Conservation (phyloP, 2,113 vertebrate genomes). For the Mus spicilegus region DNA sequence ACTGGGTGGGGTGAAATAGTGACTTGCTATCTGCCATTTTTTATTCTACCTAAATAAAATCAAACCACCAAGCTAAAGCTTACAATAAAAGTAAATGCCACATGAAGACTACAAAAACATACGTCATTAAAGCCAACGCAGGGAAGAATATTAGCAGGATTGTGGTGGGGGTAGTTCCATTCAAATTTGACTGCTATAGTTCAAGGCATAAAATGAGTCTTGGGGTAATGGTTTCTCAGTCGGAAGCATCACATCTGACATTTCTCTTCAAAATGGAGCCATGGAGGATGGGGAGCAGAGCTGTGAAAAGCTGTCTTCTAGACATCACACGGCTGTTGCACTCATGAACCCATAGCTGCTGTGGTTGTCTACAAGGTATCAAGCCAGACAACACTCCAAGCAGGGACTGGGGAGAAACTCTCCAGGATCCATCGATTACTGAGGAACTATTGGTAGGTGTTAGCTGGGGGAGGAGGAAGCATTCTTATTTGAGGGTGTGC, state of each 20-base stretch:
- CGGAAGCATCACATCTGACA: background rate
- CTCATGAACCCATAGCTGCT: background rate
- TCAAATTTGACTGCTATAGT: rapidly evolving
- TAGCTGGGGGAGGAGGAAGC: background rate
- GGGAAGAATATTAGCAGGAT: too few species aligned
- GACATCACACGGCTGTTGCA: background rate
- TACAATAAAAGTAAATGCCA: background rate
- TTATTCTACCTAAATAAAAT: slow-evolving; percentile 1
- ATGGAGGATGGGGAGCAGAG: background rate
- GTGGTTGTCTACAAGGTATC: background rate
- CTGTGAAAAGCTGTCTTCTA: background rate
- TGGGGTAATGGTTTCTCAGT: too few species aligned
- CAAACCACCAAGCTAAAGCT: background rate
- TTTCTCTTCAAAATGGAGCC: background rate
- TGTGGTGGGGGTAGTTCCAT: background rate
- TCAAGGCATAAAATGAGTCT: too few species aligned
- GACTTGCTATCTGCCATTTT: background rate
- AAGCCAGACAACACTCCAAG: background rate
- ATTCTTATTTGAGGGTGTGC: background rate
- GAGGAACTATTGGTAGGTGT: background rate
- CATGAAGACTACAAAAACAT: background rate
- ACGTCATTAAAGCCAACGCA: background rate
- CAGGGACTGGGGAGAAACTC: background rate
- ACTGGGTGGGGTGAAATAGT: background rate
- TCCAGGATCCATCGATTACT: too few species aligned